These are phyloP conservation scores for Lagenorhynchus albirostris DNA, from an alignment of 2,113 vertebrate genomes.

Conservation along the genomic window DNA sequence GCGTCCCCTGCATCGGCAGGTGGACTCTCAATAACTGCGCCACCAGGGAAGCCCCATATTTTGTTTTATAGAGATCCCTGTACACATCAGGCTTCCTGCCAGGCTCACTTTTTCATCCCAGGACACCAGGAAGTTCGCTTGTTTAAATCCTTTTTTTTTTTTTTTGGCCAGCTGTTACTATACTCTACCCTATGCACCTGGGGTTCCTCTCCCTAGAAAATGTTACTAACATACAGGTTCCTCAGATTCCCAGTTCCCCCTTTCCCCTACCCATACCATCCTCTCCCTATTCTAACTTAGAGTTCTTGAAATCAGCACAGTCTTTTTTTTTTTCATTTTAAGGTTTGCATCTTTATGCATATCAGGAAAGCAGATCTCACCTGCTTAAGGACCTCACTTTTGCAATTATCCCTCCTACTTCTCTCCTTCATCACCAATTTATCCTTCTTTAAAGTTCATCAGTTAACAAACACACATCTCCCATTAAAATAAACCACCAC, in stretches of 20 bases:
- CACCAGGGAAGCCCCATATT: neutral
- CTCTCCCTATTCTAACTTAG: neutral
- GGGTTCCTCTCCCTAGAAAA: neutral
- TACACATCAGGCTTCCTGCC: neutral
- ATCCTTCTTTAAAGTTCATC: neutral
- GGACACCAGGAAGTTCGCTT: neutral
- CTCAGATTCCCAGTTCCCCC: neutral
- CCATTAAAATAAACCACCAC: neutral
- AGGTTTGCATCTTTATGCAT: neutral
- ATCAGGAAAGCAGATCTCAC: neutral
- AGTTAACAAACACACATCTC: neutral
- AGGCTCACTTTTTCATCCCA: neutral
- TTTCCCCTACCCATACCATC: neutral
- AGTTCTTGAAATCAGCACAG: neutral
- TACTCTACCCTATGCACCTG: neutral
- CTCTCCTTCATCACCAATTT: neutral
- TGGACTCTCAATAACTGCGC: too few species aligned
- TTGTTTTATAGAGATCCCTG: neutral
- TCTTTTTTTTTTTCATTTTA: neutral
- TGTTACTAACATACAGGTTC: neutral
- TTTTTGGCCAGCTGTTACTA: neutral
- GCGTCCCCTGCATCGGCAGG: too few species aligned
- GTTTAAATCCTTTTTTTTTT: neutral
- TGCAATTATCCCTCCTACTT: neutral
- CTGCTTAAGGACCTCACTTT: neutral